Evolutionary conservation across 2,888 invertebrate genomes (phyloP), one percentile per base, ranked within the genome.

Genomic region (Pollenia amentaria): DNA sequence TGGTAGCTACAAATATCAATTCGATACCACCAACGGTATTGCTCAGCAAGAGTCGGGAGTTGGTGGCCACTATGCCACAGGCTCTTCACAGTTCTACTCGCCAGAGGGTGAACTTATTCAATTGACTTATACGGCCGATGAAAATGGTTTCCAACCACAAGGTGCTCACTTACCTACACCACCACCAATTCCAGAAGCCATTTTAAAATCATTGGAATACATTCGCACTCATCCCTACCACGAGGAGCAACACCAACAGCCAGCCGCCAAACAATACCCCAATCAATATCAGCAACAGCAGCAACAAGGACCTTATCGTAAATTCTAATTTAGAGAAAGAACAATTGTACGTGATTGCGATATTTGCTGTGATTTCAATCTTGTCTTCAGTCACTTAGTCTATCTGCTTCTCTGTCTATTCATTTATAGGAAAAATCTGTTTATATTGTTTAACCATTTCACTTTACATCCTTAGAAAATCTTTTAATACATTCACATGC

Each of bases 1-100:
- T 82, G 91, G 93, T 18, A 89, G 91, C 78, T 95, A 92, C 91
- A 79, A 90, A 0, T 95, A 92, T 90, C 79, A 85, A 3, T 95
- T 91, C 89, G 93, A 95, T 89, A 95, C 96, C 88, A 93, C 93
- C 18, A 96, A 96, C 89, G 96, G 95, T 29, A 96, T 96, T 90
- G 81, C 91, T 0, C 95, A 92, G 8, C 94, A 95, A 89, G 95
- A 95, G 89, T 89, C 90, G 14, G 96, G 96, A 84, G 92, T 89
- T 16, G 92, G 96, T 88, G 94, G 94, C 91, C 94, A 94, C 89
- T 90, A 91, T 64, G 95, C 94, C 14, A 93, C 94, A 78, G 96
- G 96, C 48, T 92, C 93, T 3, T 94, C 93, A 90, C 90, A 93
- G 18, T 95, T 95, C 93, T 94, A 94, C 76, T 92, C 94, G 48